Evolutionary conservation across 2,888 invertebrate species (phyloP), one percentile per base, ranked within the genome.

Genomic region (Nebria brevicollis): DNA sequence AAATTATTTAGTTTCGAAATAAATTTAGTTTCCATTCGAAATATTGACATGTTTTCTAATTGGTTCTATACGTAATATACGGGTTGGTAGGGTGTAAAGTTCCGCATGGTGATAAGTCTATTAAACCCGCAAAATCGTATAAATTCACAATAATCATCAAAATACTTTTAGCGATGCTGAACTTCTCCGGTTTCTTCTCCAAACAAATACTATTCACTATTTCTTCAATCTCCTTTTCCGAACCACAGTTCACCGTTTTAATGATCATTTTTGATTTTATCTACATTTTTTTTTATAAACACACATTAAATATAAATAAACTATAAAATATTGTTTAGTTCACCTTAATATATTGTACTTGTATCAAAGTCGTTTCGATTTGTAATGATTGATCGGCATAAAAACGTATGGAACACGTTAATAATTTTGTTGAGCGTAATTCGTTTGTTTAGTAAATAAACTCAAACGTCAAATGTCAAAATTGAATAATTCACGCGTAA

Each of bases 21-120:
- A 68, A 25, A 25, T 15, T 68, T 68, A 11, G 54, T 7, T 11
- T 54, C 8, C 8, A 54, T 54, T 54, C 8, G 1, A 8, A 68
- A 68, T 13, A 5, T 34, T 34, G 34, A 68, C 68, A 68, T 54
- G 11, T 8, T 54, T 8, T 7, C 15, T 68, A 68, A 13, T 68
- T 0, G 6, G 25, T 83, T 82, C 83, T 84, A 81, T 86, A 86
- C 65, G 85, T 85, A 76, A 86, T 86, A 72, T 86, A 87, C 5
- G 87, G 87, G 74, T 85, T 85, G 65, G 86, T 84, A 66, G 87
- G 86, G 82, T 87, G 87, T 64, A 87, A 84, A 11, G 87, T 86
- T 41, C 86, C 86, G 82, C 86, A 86, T 6, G 87, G 87, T 77
- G 86, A 86, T 54, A 87, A 86, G 82, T 87, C 87, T 26, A 87